phyloP scores from a whole-genome alignment of 2,797 vertebrate genomes.

The Hydrolagus colliei region DNA sequence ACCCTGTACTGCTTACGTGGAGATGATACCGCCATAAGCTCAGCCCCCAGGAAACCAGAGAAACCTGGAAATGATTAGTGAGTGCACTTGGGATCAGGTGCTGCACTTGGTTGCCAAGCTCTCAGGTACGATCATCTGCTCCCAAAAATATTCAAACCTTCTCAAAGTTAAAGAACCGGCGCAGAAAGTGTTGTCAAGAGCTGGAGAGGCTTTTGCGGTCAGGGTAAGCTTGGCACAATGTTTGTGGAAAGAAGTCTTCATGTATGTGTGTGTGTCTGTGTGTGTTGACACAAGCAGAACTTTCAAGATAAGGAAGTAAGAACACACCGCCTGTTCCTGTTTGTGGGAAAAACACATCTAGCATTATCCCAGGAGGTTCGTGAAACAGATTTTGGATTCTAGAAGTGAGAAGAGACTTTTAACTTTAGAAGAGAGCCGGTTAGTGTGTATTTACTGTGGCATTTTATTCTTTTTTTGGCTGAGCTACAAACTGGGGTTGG shows the following conservation, averaged over 20 bases:
- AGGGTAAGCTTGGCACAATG: not conserved
- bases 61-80: constrained; percentile 23
- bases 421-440: not conserved
- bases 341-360: not conserved
- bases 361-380: not conserved
- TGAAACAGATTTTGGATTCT: not conserved
- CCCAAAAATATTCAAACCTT: not conserved
- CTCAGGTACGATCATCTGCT: not conserved
- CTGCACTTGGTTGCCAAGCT: not conserved
- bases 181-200: not conserved
- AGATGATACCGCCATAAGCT: not conserved
- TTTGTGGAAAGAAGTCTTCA: not conserved
- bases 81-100: not conserved
- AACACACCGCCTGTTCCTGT: not conserved
- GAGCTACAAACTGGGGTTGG: not conserved
- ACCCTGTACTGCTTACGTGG: not conserved
- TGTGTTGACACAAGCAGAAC: too few species aligned
- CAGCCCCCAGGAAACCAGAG: constrained; percentile 7
- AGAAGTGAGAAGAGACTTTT: constrained; percentile 3
- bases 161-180: not conserved
- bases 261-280: too few species aligned
- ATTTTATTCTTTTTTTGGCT: not conserved
- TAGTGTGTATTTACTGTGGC: not conserved
- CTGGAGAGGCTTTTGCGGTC: not conserved
- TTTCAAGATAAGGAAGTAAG: not conserved